Percentiles rank a stretch among this genome's conserved stretches.
These are phyloP conservation scores for Macquaria ambigua DNA, from an alignment of 2,113 vertebrate species.

Conservation along the genomic window DNA sequence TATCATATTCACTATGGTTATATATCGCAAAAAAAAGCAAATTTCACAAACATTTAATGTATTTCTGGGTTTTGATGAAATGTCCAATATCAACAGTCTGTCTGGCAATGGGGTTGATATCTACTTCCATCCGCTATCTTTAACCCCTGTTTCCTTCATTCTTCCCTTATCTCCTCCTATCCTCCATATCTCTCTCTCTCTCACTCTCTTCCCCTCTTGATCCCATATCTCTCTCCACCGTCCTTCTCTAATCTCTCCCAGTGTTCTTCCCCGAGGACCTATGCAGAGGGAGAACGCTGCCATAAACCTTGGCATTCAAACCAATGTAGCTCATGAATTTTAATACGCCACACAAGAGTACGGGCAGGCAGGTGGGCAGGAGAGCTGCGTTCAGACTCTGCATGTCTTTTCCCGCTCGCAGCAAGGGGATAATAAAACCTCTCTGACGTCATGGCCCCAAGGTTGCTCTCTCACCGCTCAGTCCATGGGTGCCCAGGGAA, in stretches of 20 bases:
- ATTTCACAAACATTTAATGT: constrained; percentile 8
- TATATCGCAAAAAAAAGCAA: neutral
- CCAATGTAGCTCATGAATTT: constrained; percentile 79
- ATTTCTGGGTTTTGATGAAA: constrained; percentile 19
- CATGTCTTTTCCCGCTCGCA: constrained; percentile 21
- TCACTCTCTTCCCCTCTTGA: constrained; percentile 60
- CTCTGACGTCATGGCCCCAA: constrained; percentile 60
- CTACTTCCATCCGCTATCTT: constrained; percentile 27
- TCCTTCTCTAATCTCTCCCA: constrained; percentile 69
- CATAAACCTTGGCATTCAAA: constrained; percentile 81
- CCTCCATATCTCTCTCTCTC: constrained; percentile 42
- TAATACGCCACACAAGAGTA: constrained; percentile 67
- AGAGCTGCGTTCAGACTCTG: constrained; percentile 23
- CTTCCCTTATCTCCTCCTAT: constrained; percentile 51
- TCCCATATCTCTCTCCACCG: constrained; percentile 57
- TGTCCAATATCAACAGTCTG: constrained; percentile 18
- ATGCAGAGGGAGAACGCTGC: constrained; percentile 59
- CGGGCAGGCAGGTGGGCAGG: constrained; percentile 49
- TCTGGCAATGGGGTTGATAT: constrained; percentile 15
- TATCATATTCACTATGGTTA: neutral
- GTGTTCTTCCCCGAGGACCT: constrained; percentile 66
- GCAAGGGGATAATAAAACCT: constrained; percentile 55
- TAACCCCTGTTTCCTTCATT: constrained; percentile 15
- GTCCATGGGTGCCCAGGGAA: constrained; percentile 47
- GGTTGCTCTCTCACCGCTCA: constrained; percentile 55